Evolutionary conservation across 2,797 vertebrate genomes (phyloP), one percentile per base, ranked within the genome.

Genomic region (Phalloptychus januarius): DNA sequence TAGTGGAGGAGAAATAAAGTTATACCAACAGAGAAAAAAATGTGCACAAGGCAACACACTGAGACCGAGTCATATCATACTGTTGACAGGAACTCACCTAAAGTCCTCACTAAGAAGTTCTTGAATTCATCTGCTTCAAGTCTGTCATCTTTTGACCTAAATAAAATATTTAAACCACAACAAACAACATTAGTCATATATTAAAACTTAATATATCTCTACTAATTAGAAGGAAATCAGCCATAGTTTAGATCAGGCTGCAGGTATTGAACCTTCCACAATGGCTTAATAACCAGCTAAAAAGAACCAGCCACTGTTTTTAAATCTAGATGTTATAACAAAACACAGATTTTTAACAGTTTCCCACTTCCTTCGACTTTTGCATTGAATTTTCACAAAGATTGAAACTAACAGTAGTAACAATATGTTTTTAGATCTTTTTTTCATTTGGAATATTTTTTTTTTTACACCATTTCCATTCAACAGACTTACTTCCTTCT

Each of bases 61-160:
- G 3, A 42, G 40, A 13, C 67, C 7, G 4, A 69, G 23, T 36
- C 52, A 67, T 10, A 10, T 20, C 23, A 20, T 40, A 23, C n/a
- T 38, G 65, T n/a, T 4, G 31, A 36, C 11, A n/a, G 25, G 7
- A 13, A 74, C 95, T 93, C 89, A 99, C 98, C 97, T 74, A 97
- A 88, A 75, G 96, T 96, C 84, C 95, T 95, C 77, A 98, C 90
- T 4, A 99, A 93, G 93, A 96, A 98, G 80, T 85, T 91, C 84
- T 92, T 95, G 90, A 99, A 95, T 44, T 98, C 97, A 18, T 97
- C 96, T 0, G 93, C 93, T 78, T 96, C 95, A 38, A 97, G 18
- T 0, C 81, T 88, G 20, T 92, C 92, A 85, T 98, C 97, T 88
- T 95, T 97, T 67, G 96, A 95, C 90, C 98, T 99, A 86, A 42